Base-by-base conservation (phyloP, 1,140 invertebrate species). In the Listronotus oregonensis region DNA sequence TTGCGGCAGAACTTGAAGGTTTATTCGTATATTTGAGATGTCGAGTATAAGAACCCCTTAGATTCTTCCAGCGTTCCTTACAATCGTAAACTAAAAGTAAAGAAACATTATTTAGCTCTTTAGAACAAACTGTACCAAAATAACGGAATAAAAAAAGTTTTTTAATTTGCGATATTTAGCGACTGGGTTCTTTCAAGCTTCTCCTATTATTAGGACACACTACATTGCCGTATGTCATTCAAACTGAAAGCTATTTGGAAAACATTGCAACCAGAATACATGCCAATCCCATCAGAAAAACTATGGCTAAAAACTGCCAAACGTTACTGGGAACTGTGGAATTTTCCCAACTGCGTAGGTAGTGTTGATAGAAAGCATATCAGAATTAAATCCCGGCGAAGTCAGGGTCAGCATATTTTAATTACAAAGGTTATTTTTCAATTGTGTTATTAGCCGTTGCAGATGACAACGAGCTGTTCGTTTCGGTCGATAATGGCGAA, bases 401-500 rank as follows among this genome's bases (percentile, higher is more conserved):
- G 27, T n/a, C n/a, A n/a, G n/a, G n/a, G n/a, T n/a, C n/a, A n/a
- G n/a, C n/a, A n/a, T n/a, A n/a, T n/a, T n/a, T n/a, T n/a, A n/a
- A n/a, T n/a, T n/a, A n/a, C n/a, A n/a, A n/a, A n/a, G n/a, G n/a
- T n/a, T n/a, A n/a, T n/a, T n/a, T n/a, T n/a, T n/a, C n/a, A n/a
- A n/a, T n/a, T n/a, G n/a, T n/a, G n/a, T n/a, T n/a, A n/a, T 51
- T 51, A 51, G 49, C 49, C 9, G 49, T 51, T 51, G 49, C 49
- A 51, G 15, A 51, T 51, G 49, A 11, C 14, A 18, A 62, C 39
- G 59, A 49, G 43, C 49, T 32, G 31, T 62, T 62, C 34, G 14
- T 51, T 17, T 9, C 47, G 12, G 18, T 42, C 32, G 59, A 62
- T 52, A 40, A 51, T 39, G 47, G 59, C 17, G 59, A 62, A 21